These are phyloP conservation scores for Acrocera orbiculus DNA, from an alignment of 2,888 invertebrate genomes.

Conservation along the genomic window DNA sequence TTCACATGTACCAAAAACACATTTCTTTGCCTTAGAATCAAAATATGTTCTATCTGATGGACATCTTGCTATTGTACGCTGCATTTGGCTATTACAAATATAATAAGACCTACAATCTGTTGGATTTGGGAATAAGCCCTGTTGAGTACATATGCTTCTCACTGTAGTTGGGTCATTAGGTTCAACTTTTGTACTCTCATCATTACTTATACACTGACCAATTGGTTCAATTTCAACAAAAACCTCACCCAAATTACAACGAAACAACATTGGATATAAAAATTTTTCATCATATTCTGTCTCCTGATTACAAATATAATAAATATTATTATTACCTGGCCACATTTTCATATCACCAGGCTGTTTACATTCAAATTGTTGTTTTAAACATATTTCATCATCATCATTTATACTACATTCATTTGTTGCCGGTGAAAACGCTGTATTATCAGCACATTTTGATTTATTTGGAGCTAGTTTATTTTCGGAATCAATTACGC, in stretches of 20 bases:
- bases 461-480: not conserved
- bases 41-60: too few species aligned
- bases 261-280: constrained; percentile 1
- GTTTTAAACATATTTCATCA: constrained; percentile 1
- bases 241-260: not conserved
- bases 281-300: not conserved
- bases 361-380: constrained; percentile 1
- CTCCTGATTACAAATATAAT: constrained; percentile 1
- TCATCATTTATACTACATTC: not conserved
- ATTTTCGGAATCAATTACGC: not conserved
- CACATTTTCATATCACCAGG: constrained; percentile 1
- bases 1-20: too few species aligned
- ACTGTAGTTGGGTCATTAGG: not conserved
- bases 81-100: too few species aligned
- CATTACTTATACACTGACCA: not conserved
- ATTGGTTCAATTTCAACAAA: not conserved
- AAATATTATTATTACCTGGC: constrained; percentile 4
- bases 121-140: constrained; percentile 1
- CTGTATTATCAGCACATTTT: constrained; percentile 12
- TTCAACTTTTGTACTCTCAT: not conserved
- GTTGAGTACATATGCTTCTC: too few species aligned
- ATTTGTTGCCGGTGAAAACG: constrained; percentile 1
- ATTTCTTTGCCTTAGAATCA: too few species aligned
- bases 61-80: too few species aligned
- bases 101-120: constrained; percentile 1